Base-by-base conservation (phyloP, 2,797 vertebrate species). In the Enteromius unitaeniatus region DNA sequence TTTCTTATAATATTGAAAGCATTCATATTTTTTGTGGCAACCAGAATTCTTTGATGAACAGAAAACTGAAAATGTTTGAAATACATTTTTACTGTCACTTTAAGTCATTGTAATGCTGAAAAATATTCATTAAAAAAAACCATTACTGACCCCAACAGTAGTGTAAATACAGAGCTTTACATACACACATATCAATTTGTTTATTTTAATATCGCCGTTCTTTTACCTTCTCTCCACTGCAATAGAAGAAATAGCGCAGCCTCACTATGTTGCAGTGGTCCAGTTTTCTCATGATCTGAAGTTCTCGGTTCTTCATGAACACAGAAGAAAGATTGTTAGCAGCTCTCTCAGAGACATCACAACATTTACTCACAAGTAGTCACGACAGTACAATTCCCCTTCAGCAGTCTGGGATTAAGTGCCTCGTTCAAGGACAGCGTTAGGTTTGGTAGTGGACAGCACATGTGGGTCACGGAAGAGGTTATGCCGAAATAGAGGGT, bases 181-280 rank as follows among this genome's bases (percentile, higher is more conserved):
- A 34, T 6, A 40, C 7, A 40, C 40, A 40, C 37, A 40, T 7
- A 40, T 7, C 9, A n/a, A 40, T 34, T 34, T 34, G 6, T 34
- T 45, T 11, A 45, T 45, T 45, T 3, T 42, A 49, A 10, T 21
- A 11, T 37, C 73, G 15, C 6, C 5, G 34, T 13, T 76, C 0
- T 11, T 82, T 65, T 86, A 95, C 94, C 95, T 96, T 96, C 84
- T 96, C 95, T 62, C 94, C 95, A 8, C 93, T 95, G 85, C 95
- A 95, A 91, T 95, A 96, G 92, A 95, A 96, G 88, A 95, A 96
- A 87, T 95, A 96, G 78, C 94, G 93, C 75, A 96, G 91, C 73
- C 93, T 92, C 79, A 96, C 95, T 5, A 96, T 95, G 83, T 96
- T 96, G 90, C 94, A 94, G 90, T 96, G 95, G 88, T 96, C 95